phyloP scores from a whole-genome alignment of 2,797 vertebrate species.

The Darevskia mixta region DNA sequence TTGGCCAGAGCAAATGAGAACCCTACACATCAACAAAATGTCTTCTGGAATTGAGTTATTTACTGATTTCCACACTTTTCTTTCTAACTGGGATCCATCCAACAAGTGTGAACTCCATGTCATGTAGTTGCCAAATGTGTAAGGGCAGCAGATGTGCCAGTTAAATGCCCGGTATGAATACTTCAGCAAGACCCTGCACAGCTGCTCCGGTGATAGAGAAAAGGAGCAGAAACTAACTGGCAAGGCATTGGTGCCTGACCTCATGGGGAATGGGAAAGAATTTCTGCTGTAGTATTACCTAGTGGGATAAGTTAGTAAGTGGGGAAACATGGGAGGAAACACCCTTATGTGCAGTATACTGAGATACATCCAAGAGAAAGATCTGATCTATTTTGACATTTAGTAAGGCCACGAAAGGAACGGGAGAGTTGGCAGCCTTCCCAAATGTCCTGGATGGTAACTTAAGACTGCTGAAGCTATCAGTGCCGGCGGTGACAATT shows the following conservation, averaged over 20 bases:
- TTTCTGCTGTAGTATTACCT: neutral
- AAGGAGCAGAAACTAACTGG: slow-evolving; percentile 43
- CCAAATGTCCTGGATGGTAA: neutral
- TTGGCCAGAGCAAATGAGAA: slow-evolving; percentile 28
- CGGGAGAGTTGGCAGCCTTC: neutral
- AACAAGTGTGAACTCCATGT: slow-evolving; percentile 21
- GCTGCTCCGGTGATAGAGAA: slow-evolving; percentile 66
- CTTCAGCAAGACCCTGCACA: slow-evolving; percentile 48
- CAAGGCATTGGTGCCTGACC: slow-evolving; percentile 56
- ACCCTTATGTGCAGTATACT: accelerated
- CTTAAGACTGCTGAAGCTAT: neutral
- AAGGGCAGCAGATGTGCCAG: slow-evolving; percentile 60
- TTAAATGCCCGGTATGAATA: slow-evolving; percentile 26
- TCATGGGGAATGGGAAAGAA: neutral
- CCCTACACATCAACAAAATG: slow-evolving; percentile 16
- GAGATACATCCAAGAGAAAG: neutral
- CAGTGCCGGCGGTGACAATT: neutral
- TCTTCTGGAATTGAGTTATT: slow-evolving; percentile 32
- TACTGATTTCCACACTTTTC: slow-evolving; percentile 36
- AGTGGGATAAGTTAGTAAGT: neutral
- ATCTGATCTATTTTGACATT: neutral
- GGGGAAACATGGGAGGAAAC: slow-evolving; percentile 40
- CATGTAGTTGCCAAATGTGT: slow-evolving; percentile 25
- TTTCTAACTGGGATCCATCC: slow-evolving; percentile 31
- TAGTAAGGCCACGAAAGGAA: slow-evolving; percentile 24